Base-by-base conservation (phyloP, 2,113 vertebrate species). In the Pseudorhombus dupliciocellatus region DNA sequence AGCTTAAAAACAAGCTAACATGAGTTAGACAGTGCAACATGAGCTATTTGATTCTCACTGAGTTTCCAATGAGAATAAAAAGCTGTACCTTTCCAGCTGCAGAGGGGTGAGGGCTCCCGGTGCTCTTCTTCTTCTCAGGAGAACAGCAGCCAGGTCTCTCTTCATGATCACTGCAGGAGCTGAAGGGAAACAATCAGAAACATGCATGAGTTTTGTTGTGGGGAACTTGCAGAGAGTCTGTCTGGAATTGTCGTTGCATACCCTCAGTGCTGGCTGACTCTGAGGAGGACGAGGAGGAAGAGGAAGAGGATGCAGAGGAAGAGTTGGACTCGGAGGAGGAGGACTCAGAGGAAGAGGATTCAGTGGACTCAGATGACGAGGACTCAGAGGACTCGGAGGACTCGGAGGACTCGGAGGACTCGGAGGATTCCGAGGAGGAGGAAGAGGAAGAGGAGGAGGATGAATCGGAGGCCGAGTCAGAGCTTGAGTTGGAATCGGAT, bases 61-160 rank as follows among this genome's bases (percentile, higher is more conserved):
- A 44, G 15, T 44, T 37, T 37, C 10, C 46, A 50, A 50, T n/a
- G 7, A 21, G 46, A 57, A 25, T n/a, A 70, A 52, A 59, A 0
- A 11, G 42, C 6, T 28, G 34, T 88, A 94, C 93, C 92, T 93
- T 60, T 93, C 93, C 72, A 91, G 34, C 79, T 94, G 93, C 64
- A 88, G 68, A 42, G 42, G 89, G 24, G 46, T 83, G 75, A 92
- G 90, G 6, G 65, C 26, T 60, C 77, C 88, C 48, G 51, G 67
- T 0, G 80, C 82, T 84, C 93, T 88, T 70, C 85, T 87, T 26
- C 87, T 89, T 81, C 90, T 90, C 78, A 94, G 86, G 50, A 94
- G 62, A 58, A 86, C 82, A 20, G 90, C 65, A 5, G 93, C 92
- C 54, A 93, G 67, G 73, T 92, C 91, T 66, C 93, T 89, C 76